Evolutionary conservation across 2,797 vertebrate genomes (phyloP), one percentile per base, ranked within the genome.

Genomic region (Florisuga fusca): DNA sequence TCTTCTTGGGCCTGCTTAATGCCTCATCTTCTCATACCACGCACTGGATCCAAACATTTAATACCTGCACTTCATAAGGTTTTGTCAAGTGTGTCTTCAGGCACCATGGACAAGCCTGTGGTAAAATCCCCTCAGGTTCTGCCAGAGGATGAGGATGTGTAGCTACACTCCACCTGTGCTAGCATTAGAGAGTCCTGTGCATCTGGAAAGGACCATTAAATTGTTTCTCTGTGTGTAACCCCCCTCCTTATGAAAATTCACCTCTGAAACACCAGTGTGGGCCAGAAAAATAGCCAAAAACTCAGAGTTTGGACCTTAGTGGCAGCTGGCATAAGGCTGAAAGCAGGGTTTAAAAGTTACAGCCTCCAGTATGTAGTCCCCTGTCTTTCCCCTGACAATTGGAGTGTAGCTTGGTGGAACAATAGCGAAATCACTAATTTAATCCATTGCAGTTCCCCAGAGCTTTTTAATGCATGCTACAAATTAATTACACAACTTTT

Each of bases 401-500:
- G 15, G 12, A 63, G n/a, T n/a, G 5, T 16, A 48, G 50, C 36
- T 81, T 81, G 16, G 48, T 18, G 89, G 58, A 91, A 75, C 27
- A 85, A 53, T 12, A 78, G 38, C 74, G 77, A 62, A 85, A 75
- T 75, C 57, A 66, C 33, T 81, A 29, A 62, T 72, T 83, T 87
- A 89, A 78, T 50, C 23, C 69, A 12, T 89, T 83, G 64, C 9
- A 36, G 46, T n/a, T 89, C 79, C 34, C 72, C 1, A 1, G 54
- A 80, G 72, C 68, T 78, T 89, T 81, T 83, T 74, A 89, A 83
- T 55, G 55, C 34, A 22, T 62, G 43, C 43, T 66, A 26, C 31
- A 66, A 85, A 86, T 69, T 75, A 78, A 87, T 96, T 73, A 69
- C 62, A 58, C 27, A 87, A 84, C 53, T 91, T 92, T 53, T 73